A percentile compares a stretch with the other conserved stretches of the same genome.
These are phyloP conservation scores for Oryctes rhinoceros DNA, from an alignment of 1,140 invertebrate genomes.

Conservation along the genomic window DNA sequence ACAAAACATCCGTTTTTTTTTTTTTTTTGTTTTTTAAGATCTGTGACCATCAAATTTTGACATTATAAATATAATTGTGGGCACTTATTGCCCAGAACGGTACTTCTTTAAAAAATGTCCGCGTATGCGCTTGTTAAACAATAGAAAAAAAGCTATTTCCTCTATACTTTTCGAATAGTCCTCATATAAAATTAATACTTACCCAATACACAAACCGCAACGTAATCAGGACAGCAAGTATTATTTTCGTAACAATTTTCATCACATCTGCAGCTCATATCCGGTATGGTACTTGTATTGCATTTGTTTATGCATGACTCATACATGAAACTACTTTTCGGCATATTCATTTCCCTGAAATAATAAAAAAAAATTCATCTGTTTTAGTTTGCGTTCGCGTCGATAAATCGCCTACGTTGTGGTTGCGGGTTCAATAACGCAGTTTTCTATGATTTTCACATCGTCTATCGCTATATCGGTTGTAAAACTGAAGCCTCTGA, in stretches of 20 bases:
- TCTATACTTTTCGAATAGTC: no score
- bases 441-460: slow-evolving; percentile 60
- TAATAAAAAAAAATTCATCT: background rate
- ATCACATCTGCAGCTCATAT: slow-evolving; percentile 53
- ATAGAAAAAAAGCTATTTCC: no score
- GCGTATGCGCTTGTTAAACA: no score
- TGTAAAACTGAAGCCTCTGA: slow-evolving; percentile 70
- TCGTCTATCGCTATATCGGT: slow-evolving; percentile 83
- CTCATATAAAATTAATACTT: background rate
- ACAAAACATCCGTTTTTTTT: no score
- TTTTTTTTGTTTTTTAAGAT: no score
- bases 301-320: slow-evolving; percentile 51
- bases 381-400: background rate
- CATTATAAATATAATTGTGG: no score
- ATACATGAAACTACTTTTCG: slow-evolving; percentile 20
- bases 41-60: no score
- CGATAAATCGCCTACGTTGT: slow-evolving; percentile 49
- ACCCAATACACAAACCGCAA: slow-evolving; percentile 51
- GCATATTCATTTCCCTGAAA: background rate
- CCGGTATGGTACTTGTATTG: slow-evolving; percentile 46
- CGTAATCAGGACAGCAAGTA: slow-evolving; percentile 55
- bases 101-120: no score
- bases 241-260: slow-evolving; percentile 52
- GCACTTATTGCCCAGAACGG: no score
- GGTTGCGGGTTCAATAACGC: slow-evolving; percentile 45